Conservation (phyloP, 2,888 invertebrate species). For the Allacma fusca region DNA sequence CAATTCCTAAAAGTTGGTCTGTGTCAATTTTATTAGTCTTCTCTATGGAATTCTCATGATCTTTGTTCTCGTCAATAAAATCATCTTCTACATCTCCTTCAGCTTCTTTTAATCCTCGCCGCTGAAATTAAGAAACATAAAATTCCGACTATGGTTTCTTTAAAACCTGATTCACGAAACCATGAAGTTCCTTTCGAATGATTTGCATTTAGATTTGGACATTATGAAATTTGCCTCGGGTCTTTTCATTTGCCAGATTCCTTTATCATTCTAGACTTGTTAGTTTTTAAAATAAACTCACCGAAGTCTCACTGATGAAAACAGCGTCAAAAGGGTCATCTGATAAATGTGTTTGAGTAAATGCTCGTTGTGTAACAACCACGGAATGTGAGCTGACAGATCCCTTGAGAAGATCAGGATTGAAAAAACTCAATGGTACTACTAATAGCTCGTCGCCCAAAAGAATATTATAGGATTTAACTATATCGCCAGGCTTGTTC, state of each 20-base stretch:
- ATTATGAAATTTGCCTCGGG: no score
- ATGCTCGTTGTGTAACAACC: slow-evolving; percentile 73
- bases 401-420: slow-evolving; percentile 79
- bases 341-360: slow-evolving; percentile 64
- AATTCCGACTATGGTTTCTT: no score
- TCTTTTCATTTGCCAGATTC: no score
- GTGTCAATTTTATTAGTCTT: slow-evolving; percentile 61
- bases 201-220: no score
- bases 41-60: slow-evolving; percentile 62
- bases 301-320: slow-evolving; percentile 87
- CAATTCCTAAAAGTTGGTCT: slow-evolving; percentile 84
- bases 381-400: slow-evolving; percentile 77
- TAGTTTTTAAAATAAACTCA: slow-evolving; percentile 62
- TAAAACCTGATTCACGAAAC: no score
- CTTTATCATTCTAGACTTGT: no score
- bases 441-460: slow-evolving; percentile 93
- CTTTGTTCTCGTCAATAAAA: slow-evolving; percentile 75
- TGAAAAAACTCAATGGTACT: slow-evolving; percentile 88
- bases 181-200: no score
- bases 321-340: slow-evolving; percentile 95
- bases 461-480: slow-evolving; percentile 78
- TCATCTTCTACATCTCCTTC: slow-evolving; percentile 73
- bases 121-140: no score
- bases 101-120: slow-evolving; percentile 72
- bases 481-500: slow-evolving; percentile 74